phyloP scores from a whole-genome alignment of 2,113 vertebrate genomes.

The Anarrhichthys ocellatus region DNA sequence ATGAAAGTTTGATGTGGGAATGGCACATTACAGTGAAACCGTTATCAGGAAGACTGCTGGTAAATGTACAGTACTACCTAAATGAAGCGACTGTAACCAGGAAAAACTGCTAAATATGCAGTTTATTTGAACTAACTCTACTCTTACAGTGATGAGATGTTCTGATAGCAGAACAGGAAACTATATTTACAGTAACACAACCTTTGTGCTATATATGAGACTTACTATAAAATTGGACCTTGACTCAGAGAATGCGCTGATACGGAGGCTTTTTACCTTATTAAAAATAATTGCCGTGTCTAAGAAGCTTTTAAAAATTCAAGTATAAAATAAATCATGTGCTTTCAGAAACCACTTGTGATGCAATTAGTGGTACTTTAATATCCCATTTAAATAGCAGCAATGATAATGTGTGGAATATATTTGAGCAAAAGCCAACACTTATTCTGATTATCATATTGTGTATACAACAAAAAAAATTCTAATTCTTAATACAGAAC shows the following conservation, averaged over 20 bases:
- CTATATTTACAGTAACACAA: not conserved
- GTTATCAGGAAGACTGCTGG: not conserved
- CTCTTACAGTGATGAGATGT: not conserved
- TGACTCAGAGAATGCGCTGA: not conserved
- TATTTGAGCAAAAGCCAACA: not conserved
- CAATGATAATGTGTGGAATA: too few species aligned
- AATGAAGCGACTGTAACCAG: not conserved
- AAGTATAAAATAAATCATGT: not conserved
- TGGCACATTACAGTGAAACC: not conserved
- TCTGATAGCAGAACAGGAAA: not conserved
- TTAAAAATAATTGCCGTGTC: not conserved
- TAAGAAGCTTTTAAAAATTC: not conserved
- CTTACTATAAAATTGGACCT: not conserved
- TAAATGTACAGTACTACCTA: not conserved
- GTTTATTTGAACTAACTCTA: not conserved
- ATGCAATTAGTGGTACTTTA: not conserved
- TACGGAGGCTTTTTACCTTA: not conserved
- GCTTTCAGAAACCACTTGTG: not conserved
- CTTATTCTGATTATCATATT: not conserved
- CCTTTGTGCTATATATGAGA: not conserved
- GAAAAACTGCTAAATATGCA: not conserved
- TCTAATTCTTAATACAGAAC: not conserved
- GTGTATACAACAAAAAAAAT: not conserved
- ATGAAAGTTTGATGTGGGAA: conserved; percentile 18
- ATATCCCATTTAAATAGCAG: not conserved